Base-by-base conservation (phyloP, 2,797 vertebrate species). In the Spea hammondii region DNA sequence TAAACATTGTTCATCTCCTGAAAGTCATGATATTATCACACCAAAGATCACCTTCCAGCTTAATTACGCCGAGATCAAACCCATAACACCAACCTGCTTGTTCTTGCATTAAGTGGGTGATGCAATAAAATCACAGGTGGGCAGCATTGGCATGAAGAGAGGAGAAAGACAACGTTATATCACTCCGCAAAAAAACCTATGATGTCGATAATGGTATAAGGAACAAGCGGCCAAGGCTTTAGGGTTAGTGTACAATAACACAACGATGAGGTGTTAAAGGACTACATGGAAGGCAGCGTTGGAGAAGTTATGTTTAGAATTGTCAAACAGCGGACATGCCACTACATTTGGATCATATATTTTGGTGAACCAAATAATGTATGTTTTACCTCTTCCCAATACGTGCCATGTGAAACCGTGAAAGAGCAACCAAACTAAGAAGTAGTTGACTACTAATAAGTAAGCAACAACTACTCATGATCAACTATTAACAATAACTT, bases 21-120 rank as follows among this genome's bases (percentile, higher is more conserved):
- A 79, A 74, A 81, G 64, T n/a, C 68, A 6, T 76, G 78, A 8
- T 46, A 64, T 68, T 55, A 46, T 13, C 51, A 78, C 60, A 0
- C 66, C 11, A 51, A 82, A 84, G 85, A 55, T 65, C 65, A 59
- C 83, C 84, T 76, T 79, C 51, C 83, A 83, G 84, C 73, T 86
- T 80, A 85, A 53, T 82, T 87, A 82, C 0, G 75, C 86, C 83
- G 85, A 91, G 76, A 84, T 84, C 88, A 89, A 90, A 90, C 85
- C 84, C 86, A 84, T 87, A 79, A 87, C 91, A 93, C 96, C 93
- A 95, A 98, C 96, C 95, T 97, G 95, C 91, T 94, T 94, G 94
- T 90, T 96, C 95, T 97, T 95, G 90, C 90, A 91, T 91, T 91
- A 95, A 93, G 91, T 93, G 89, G 91, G 83, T 87, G 89, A 76